Conservation (phyloP, 2,888 invertebrate genomes). For the Cecidostiba fungosa region DNA sequence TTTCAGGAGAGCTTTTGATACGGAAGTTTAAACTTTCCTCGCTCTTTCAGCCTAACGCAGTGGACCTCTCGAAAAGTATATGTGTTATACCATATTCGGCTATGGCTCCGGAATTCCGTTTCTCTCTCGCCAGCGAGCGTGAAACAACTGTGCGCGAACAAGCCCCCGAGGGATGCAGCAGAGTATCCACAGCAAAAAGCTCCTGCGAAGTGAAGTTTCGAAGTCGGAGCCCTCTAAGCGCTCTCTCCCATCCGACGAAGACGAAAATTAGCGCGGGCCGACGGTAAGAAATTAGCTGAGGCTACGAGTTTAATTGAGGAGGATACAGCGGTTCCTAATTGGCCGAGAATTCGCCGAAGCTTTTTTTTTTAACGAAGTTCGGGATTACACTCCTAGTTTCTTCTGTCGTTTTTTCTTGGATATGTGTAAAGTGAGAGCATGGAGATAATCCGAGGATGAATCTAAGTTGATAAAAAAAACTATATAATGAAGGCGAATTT, state of each 20-base stretch:
- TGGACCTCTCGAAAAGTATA: conserved; percentile 40
- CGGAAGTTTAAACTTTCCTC: neutral
- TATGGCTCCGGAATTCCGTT: conserved; percentile 9
- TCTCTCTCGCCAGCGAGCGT: neutral
- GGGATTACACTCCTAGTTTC: too few species aligned
- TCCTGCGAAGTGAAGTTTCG: neutral
- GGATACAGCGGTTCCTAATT: conserved; percentile 7
- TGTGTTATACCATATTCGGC: conserved; percentile 42
- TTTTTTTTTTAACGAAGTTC: neutral
- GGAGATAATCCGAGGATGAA: too few species aligned
- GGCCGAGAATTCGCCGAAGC: neutral
- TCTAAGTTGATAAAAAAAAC: too few species aligned
- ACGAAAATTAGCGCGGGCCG: conserved; percentile 10
- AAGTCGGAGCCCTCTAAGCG: neutral
- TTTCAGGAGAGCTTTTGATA: conserved; percentile 2
- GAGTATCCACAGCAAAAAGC: neutral
- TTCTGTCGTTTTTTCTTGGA: too few species aligned
- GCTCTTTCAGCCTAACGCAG: neutral
- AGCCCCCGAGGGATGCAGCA: conserved; percentile 12
- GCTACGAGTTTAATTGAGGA: conserved; percentile 36
- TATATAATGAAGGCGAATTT: too few species aligned
- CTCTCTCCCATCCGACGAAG: neutral
- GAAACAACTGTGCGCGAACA: neutral
- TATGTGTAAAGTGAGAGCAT: too few species aligned
- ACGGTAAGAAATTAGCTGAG: conserved; percentile 30